phyloP scores from a whole-genome alignment of 92 coral and sea anemone species.

The Blastomussa wellsi region DNA sequence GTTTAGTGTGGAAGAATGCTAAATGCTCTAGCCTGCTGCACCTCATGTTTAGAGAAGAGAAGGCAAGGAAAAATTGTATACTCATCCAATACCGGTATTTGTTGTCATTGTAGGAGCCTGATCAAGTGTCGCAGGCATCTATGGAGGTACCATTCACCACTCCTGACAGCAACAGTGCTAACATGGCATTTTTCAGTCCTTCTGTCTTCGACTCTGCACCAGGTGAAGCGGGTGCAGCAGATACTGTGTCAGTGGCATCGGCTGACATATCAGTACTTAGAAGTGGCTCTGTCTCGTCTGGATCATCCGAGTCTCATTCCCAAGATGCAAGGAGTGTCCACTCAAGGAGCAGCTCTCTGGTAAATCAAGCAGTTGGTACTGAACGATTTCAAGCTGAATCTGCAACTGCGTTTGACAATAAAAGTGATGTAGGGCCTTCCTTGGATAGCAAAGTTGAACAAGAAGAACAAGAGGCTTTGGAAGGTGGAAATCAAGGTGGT shows the following conservation, averaged over 20 bases:
- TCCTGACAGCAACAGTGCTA: slow-evolving; percentile 13
- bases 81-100: too few species aligned
- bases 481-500: neutral
- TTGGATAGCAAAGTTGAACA: neutral
- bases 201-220: slow-evolving; percentile 58
- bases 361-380: neutral
- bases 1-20: too few species aligned
- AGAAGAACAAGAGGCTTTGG: neutral
- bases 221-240: slow-evolving; percentile 59
- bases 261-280: slow-evolving; percentile 56
- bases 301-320: slow-evolving; percentile 65
- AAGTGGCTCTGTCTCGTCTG: slow-evolving; percentile 74
- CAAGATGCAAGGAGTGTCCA: slow-evolving; percentile 45
- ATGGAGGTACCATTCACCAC: slow-evolving; percentile 10
- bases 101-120: slow-evolving; percentile 28
- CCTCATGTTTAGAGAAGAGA: too few species aligned
- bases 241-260: slow-evolving; percentile 66
- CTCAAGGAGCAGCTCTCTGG: slow-evolving; percentile 42
- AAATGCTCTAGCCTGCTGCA: too few species aligned
- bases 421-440: neutral
- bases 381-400: slow-evolving; percentile 16
- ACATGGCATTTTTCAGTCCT: slow-evolving; percentile 63
- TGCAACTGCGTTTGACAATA: slow-evolving; percentile 14
- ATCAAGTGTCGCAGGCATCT: slow-evolving; percentile 28
- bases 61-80: too few species aligned